Percentiles rank a stretch among this genome's conserved stretches.
Conservation (phyloP, 2,797 vertebrate genomes). For the Intellagama lesueurii region DNA sequence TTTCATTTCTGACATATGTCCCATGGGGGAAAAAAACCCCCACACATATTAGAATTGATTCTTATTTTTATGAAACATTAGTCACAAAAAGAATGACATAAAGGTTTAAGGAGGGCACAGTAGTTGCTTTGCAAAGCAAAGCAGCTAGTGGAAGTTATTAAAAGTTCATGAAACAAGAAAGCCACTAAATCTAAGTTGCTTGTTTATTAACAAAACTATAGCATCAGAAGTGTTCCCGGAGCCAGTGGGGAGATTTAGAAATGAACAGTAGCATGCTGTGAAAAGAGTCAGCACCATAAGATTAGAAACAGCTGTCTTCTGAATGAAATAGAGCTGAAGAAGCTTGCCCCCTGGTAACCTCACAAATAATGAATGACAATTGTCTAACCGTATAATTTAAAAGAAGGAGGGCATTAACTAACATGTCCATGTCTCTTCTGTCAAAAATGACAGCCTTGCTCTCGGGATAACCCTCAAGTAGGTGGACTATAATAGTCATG, state of each 20-base stretch:
- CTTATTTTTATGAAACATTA: slow-evolving; percentile 45
- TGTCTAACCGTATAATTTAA: not conserved
- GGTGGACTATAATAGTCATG: not conserved
- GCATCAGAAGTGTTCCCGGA: not conserved
- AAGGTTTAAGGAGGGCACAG: slow-evolving; percentile 19
- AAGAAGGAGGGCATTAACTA: slow-evolving; percentile 3
- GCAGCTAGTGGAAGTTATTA: slow-evolving; percentile 17
- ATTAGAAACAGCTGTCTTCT: slow-evolving; percentile 29
- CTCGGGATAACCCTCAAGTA: not conserved
- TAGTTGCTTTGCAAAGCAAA: slow-evolving; percentile 18
- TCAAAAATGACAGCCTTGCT: not conserved
- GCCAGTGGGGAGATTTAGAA: not conserved
- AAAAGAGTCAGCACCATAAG: not conserved
- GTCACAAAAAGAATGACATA: slow-evolving; percentile 33
- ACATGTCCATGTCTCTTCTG: slow-evolving; percentile 24
- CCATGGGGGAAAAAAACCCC: not conserved
- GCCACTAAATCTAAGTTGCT: slow-evolving; percentile 10
- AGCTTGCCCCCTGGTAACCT: not conserved
- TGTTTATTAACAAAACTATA: slow-evolving; percentile 46
- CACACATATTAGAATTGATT: not conserved
- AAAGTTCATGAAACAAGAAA: slow-evolving; percentile 33
- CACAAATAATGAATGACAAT: not conserved
- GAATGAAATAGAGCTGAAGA: not conserved
- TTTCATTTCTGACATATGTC: not conserved
- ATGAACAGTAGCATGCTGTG: not conserved